Percentiles rank a stretch among this genome's conserved stretches.
Conservation (phyloP, 2,888 invertebrate species). For the Drosophila vallismaia region DNA sequence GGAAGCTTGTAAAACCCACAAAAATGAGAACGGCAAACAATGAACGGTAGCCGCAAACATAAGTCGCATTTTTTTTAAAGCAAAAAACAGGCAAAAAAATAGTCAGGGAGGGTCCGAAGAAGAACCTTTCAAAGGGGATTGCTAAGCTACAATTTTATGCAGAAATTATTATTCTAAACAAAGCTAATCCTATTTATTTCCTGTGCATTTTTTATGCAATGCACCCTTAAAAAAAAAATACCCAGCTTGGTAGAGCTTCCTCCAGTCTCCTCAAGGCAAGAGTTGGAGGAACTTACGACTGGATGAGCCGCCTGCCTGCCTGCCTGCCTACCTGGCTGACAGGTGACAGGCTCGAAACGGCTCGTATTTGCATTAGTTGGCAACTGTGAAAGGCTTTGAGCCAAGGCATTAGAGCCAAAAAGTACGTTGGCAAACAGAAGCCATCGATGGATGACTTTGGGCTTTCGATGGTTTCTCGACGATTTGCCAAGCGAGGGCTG, state of each 20-base stretch:
- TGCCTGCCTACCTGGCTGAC: constrained; percentile 47
- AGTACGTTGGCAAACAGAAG: constrained; percentile 68
- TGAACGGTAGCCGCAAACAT: constrained; percentile 44
- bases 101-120: no score
- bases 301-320: constrained; percentile 66
- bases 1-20: constrained; percentile 68
- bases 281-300: constrained; percentile 22
- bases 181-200: not conserved
- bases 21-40: constrained; percentile 65
- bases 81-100: constrained; percentile 4
- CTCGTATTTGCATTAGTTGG: constrained; percentile 77
- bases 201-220: constrained; percentile 34
- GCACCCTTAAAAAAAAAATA: constrained; percentile 4
- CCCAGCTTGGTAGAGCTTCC: constrained; percentile 16
- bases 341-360: constrained; percentile 57
- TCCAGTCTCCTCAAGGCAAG: constrained; percentile 19
- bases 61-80: not conserved
- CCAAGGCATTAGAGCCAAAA: constrained; percentile 28
- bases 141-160: no score
- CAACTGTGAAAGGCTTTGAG: constrained; percentile 54
- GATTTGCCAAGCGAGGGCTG: not conserved
- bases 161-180: no score
- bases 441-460: constrained; percentile 1
- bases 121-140: no score
- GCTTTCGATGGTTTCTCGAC: not conserved